phyloP scores from a whole-genome alignment of 2,113 vertebrate species.

The Prunella fulvescens region DNA sequence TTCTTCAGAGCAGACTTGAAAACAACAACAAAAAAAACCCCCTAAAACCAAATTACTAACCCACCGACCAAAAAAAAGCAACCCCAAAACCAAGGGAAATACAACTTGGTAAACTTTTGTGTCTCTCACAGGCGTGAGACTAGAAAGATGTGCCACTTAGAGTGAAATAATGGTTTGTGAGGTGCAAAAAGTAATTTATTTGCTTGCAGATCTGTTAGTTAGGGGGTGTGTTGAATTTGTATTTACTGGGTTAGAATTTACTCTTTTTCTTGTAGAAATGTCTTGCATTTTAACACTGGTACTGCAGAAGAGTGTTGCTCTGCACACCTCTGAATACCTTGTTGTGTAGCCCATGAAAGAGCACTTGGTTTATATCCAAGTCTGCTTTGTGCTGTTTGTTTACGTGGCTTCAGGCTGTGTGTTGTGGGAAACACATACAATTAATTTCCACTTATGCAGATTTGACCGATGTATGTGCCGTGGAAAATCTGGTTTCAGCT shows the following conservation, averaged over 20 bases:
- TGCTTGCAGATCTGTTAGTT: neutral
- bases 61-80: accelerated
- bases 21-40: neutral
- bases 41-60: no score
- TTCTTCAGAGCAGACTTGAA: neutral
- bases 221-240: neutral
- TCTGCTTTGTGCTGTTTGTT: neutral
- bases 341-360: neutral
- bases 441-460: neutral
- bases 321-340: neutral
- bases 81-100: neutral
- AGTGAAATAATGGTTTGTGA: neutral
- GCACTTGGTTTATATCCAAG: neutral
- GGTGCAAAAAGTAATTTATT: neutral
- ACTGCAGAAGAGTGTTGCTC: neutral
- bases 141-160: neutral
- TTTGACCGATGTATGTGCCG: neutral
- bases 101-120: neutral
- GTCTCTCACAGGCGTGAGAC: neutral
- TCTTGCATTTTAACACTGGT: neutral
- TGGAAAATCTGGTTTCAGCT: neutral
- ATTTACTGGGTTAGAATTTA: neutral
- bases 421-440: neutral
- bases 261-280: neutral
- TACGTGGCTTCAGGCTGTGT: neutral